Evolutionary conservation across 2,113 vertebrate genomes (phyloP).

Genomic region (Dissostichus mawsoni): DNA sequence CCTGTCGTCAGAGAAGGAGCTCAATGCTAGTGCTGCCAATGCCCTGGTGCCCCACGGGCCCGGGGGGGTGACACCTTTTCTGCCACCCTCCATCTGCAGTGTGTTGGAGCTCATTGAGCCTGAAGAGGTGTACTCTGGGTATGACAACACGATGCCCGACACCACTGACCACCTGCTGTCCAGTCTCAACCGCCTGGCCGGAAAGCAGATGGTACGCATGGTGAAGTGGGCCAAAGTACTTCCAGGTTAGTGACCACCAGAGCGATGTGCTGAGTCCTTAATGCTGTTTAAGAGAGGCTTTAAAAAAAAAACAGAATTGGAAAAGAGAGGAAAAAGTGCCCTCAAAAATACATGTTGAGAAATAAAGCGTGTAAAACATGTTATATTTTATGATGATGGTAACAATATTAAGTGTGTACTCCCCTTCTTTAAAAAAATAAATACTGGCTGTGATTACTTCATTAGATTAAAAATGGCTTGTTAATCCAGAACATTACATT

Average conservation of each 20-base stretch:
- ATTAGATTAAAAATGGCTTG: neutral
- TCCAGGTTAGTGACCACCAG: constrained; percentile 89
- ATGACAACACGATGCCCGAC: constrained; percentile 92
- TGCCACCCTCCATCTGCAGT: constrained; percentile 92
- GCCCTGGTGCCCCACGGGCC: constrained; percentile 92
- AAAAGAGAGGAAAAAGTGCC: neutral
- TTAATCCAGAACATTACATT: neutral
- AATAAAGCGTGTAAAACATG: neutral
- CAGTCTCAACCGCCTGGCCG: constrained; percentile 96
- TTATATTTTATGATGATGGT: neutral
- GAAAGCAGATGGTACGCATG: constrained; percentile 99
- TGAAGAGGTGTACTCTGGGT: constrained; percentile 94
- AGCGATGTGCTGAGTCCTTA: constrained; percentile 28
- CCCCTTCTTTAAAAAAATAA: too few relatives aligned
- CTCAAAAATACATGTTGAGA: neutral
- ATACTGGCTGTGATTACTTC: neutral
- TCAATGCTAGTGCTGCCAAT: constrained; percentile 84
- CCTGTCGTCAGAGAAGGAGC: constrained; percentile 90
- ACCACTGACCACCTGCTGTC: constrained; percentile 96
- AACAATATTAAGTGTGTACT: neutral
- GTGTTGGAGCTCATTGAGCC: constrained; percentile 97
- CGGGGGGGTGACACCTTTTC: constrained; percentile 87
- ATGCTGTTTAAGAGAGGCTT: constrained; percentile 18
- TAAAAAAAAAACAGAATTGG: neutral
- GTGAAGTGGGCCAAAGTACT: constrained; percentile 99